phyloP scores from a whole-genome alignment of 2,888 invertebrate species.

The Drosophila mimica region DNA sequence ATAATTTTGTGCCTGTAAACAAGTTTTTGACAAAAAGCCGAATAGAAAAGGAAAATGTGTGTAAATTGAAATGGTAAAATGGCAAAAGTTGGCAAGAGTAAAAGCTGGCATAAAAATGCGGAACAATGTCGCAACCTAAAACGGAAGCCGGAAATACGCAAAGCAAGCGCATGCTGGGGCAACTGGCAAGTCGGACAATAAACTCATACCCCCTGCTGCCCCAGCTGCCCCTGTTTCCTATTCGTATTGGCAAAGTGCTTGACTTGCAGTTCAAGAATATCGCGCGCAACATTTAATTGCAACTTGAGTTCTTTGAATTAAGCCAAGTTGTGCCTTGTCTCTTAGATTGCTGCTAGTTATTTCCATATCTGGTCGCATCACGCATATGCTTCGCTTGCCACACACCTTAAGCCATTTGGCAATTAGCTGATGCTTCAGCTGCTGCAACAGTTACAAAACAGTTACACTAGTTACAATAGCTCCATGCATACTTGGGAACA shows the following conservation, averaged over 20 bases:
- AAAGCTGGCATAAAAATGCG: conserved; percentile 33
- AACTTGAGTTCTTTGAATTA: conserved; percentile 21
- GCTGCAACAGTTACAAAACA: conserved; percentile 5
- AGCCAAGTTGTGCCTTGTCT: background rate
- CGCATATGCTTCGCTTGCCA: conserved; percentile 53
- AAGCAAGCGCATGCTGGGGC: conserved; percentile 41
- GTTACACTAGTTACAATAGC: conserved; percentile 2
- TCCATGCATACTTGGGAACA: conserved; percentile 16
- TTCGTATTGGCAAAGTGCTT: conserved; percentile 26
- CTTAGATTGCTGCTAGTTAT: background rate
- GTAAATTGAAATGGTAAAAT: conserved; percentile 27
- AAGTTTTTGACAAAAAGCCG: conserved; percentile 39
- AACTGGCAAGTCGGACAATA: conserved; percentile 39
- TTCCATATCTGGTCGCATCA: conserved; percentile 29
- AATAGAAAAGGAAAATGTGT: conserved; percentile 10
- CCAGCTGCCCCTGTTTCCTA: background rate
- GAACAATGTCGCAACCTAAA: conserved; percentile 52
- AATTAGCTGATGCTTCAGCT: conserved; percentile 52
- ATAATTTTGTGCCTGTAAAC: conserved; percentile 63
- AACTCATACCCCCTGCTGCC: background rate
- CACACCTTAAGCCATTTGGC: conserved; percentile 50
- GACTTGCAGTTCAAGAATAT: conserved; percentile 35
- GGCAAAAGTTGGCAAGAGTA: conserved; percentile 37
- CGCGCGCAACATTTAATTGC: conserved; percentile 32
- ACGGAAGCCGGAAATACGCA: conserved; percentile 60